Conservation (phyloP, 2,113 vertebrate species). For the Phyllopteryx taeniolatus region DNA sequence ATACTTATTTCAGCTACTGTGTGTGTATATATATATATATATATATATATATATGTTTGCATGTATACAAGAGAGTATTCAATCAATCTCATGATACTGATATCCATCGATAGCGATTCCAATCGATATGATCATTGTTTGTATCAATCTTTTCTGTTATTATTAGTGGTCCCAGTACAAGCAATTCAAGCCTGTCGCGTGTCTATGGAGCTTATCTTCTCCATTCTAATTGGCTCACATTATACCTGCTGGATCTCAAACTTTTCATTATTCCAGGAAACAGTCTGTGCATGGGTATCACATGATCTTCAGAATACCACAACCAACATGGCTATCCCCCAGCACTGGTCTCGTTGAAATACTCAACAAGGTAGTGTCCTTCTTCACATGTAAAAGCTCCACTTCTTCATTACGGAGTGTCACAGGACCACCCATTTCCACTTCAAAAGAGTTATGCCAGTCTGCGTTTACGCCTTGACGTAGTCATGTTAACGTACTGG, state of each 20-base stretch:
- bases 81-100: no score
- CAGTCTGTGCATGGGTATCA: neutral
- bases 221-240: no score
- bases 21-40: no score
- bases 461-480: conserved; percentile 29
- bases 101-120: no score
- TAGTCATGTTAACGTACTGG: conserved; percentile 33
- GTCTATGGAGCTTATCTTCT: no score
- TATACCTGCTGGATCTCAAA: neutral
- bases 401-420: conserved; percentile 37
- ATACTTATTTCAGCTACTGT: no score
- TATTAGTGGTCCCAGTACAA: no score
- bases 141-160: no score
- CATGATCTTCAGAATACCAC: neutral
- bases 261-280: neutral
- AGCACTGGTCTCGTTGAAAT: conserved; percentile 42
- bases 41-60: no score
- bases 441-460: conserved; percentile 62
- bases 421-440: conserved; percentile 60
- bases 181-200: no score
- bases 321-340: neutral
- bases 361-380: conserved; percentile 22
- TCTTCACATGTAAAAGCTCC: conserved; percentile 1
- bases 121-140: no score
- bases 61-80: no score